Evolutionary conservation across 1,140 invertebrate species (phyloP), one percentile per base, ranked within the genome.

Genomic region (Brachionus asplanchnoidis): DNA sequence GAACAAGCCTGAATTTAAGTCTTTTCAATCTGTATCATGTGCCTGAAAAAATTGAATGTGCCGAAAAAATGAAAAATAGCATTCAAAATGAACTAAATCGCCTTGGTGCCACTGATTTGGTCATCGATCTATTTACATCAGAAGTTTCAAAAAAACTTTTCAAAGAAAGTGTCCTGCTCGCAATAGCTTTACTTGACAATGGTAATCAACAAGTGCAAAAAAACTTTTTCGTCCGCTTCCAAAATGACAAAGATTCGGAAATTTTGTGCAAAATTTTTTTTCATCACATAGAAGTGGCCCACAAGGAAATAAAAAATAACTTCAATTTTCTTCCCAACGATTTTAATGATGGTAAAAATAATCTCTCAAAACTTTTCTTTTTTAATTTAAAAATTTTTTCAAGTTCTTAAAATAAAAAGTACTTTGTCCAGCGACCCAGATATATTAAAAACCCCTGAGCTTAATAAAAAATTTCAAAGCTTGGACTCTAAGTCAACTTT

Each of bases 111-210:
- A 96, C 95, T 0, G 94, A 98, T 90, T 92, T 99, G 73, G 96
- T 99, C 3, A 96, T 99, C 2, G 97, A 99, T 87, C 91, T 99
- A 66, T 95, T 99, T 73, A 97, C 99, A 84, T 97, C 90, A 86
- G 92, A 92, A 85, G 89, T 90, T 46, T 91, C 88, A 68, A 87
- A 89, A 85, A 82, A 94, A 94, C 97, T 99, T 86, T 99, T 99
- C 90, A 92, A 95, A 0, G 95, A 99, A 90, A 95, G 94, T 40
- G 95, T 99, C 32, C 95, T 98, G 89, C 90, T 99, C 53, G 98
- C 97, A 32, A 99, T 98, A 86, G 97, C 97, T 0, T 91, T 99
- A 8, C 90, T 99, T 8, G 97, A 99, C 91, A 97, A 97, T 28
- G 98, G 98, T 12, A 99, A 99, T 91, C 93, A 94, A 1, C 94